Percentiles rank a stretch among this genome's conserved stretches.
Evolutionary conservation across 2,113 vertebrate species (phyloP).

Genomic region (Hassar affinis): DNA sequence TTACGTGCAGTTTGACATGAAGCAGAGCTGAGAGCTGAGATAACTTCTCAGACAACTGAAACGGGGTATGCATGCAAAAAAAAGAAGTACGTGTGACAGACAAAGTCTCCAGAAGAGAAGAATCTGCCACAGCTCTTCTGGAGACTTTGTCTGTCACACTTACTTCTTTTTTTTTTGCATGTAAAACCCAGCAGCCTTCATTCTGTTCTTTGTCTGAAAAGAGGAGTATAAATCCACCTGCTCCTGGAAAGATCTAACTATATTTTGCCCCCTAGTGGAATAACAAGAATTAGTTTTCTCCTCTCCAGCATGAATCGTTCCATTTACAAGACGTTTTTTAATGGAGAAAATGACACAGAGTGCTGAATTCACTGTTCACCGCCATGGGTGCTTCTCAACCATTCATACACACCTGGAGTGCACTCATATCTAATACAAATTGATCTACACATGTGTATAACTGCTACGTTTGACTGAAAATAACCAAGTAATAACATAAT

Average conservation of each 20-base stretch:
- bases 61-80: too few species aligned
- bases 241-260: not conserved
- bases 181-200: too few species aligned
- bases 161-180: too few species aligned
- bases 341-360: not conserved
- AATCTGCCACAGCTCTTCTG: too few species aligned
- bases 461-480: not conserved
- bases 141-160: too few species aligned
- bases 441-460: not conserved
- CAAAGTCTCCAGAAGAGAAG: too few species aligned
- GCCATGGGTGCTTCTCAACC: not conserved
- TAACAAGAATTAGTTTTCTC: not conserved
- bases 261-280: not conserved
- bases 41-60: constrained; percentile 2
- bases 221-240: not conserved
- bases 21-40: not conserved
- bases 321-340: not conserved
- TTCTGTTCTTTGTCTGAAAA: too few species aligned
- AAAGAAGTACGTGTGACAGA: too few species aligned
- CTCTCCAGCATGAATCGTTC: not conserved
- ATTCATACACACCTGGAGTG: not conserved
- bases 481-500: not conserved
- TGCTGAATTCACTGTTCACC: too few species aligned
- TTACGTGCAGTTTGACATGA: constrained; percentile 22
- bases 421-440: not conserved